Conservation (phyloP, 2,888 invertebrate species). For the Thalpophila matura region DNA sequence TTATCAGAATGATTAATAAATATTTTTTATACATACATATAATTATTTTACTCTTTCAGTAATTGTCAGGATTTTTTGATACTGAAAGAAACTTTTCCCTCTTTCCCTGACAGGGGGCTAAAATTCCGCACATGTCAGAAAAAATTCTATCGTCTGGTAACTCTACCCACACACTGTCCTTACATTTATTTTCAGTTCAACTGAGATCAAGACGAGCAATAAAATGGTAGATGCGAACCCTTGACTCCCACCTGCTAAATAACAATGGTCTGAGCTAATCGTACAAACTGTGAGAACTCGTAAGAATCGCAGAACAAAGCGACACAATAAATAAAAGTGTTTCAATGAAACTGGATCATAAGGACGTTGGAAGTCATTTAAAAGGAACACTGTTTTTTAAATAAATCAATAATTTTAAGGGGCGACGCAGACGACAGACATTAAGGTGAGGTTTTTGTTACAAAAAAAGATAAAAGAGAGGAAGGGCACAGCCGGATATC, state of each 20-base stretch:
- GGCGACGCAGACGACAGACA: no score
- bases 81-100: no score
- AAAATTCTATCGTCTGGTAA: no score
- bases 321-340: conserved; percentile 23
- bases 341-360: conserved; percentile 34
- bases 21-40: no score
- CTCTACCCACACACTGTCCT: conserved; percentile 47
- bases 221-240: conserved; percentile 48
- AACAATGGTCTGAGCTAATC: conserved; percentile 59
- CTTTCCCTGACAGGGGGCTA: no score
- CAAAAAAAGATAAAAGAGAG: no score
- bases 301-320: conserved; percentile 19
- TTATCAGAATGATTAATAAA: no score
- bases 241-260: conserved; percentile 60
- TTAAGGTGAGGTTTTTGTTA: background rate
- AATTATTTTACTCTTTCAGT: no score
- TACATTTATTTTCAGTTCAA: conserved; percentile 52
- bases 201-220: conserved; percentile 57
- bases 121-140: no score
- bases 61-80: no score
- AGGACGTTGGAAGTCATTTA: conserved; percentile 29
- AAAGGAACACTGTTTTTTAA: conserved; percentile 3
- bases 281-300: conserved; percentile 31
- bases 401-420: conserved; percentile 1
- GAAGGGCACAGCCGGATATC: no score